Base-by-base conservation (phyloP, 2,113 vertebrate species). In the Myocastor coypus region DNA sequence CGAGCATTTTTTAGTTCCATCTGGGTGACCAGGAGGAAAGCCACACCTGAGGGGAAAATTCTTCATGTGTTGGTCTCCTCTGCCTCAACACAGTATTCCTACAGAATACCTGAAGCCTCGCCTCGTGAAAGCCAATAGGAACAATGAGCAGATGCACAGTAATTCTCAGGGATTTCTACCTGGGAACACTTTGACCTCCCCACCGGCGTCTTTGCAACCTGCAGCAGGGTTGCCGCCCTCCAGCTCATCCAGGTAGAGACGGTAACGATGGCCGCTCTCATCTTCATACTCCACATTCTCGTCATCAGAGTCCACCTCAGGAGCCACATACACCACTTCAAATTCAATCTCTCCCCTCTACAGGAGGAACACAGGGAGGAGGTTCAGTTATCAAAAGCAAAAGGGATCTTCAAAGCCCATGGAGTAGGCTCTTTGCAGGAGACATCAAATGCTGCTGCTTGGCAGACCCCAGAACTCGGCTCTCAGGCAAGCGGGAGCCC, bases 251-350 rank as follows among this genome's bases (percentile, higher is more conserved):
- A 99, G 99, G 97, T 99, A 99, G 14, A 99, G 98, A 68, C 99
- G 99, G 85, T 99, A 99, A 63, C 99, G 99, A 95, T 99, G 99
- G 28, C 99, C 99, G 28, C 98, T 99, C 97, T 99, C 99, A 2
- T 99, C 99, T 97, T 99, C 99, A 40, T 99, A 99, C 97, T 99
- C 99, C 69, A 99, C 99, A 0, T 99, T 99, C 98, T 99, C 99
- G 78, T 99, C 99, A 94, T 99, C 99, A 0, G 99, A 99, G 98
- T 99, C 99, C 89, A 99, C 99, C 97, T 99, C 99, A 4, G 99
- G 99, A 93, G 99, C 99, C 98, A 99, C 99, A 0, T 99, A 99
- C 86, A 99, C 99, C 78, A 99, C 99, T 98, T 99, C 99, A 89
- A 99, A 99, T 97, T 99, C 99, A 0, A 99, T 99, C 97, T 99